Evolutionary conservation across 2,113 vertebrate genomes (phyloP), one percentile per base, ranked within the genome.

Genomic region (Ochotona curzoniae): DNA sequence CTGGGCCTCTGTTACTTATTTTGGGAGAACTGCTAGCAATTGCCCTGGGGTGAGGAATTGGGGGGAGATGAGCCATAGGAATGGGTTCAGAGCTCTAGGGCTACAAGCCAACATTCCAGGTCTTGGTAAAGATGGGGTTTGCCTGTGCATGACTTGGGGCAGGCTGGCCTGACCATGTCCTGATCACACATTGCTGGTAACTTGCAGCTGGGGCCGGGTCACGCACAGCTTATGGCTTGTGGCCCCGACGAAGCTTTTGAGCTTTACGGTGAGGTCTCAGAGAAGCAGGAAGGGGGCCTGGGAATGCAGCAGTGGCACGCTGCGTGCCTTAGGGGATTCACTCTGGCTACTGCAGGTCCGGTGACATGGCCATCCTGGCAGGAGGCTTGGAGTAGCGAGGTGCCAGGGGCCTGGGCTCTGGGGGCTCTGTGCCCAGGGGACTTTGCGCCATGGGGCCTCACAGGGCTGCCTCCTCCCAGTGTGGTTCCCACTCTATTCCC

Each of bases 211-310:
- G 38, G 38, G 38, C 38, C 6, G 6, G 8, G 32, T 67, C 15
- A 49, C 23, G 17, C 67, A 28, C 18, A 54, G 63, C 60, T 44
- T 44, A 44, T 44, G 38, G 6, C 51, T 51, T 15, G 44, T 67
- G 64, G 23, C 38, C 71, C 18, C 0, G 8, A 5, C 0, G 51
- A 51, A 69, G 57, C 38, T 64, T 63, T 64, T 2, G 32, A 83
- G 71, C 67, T 92, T 86, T 93, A 73, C 35, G 35, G 69, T 82
- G 87, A 83, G 89, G 81, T 91, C 93, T 30, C 9, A 11, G 87
- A 61, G 86, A 86, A 89, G 83, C 63, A 57, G 54, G 1, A 1
- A 70, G 78, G 74, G n/a, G 84, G 69, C 75, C 67, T 57, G 26
- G 69, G 82, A 76, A 81, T 8, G 3, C 32, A 70, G 30, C 4